A percentile compares a stretch with the other conserved stretches of the same genome.
phyloP scores from a whole-genome alignment of 2,113 vertebrate species.

The Lepisosteus oculatus region DNA sequence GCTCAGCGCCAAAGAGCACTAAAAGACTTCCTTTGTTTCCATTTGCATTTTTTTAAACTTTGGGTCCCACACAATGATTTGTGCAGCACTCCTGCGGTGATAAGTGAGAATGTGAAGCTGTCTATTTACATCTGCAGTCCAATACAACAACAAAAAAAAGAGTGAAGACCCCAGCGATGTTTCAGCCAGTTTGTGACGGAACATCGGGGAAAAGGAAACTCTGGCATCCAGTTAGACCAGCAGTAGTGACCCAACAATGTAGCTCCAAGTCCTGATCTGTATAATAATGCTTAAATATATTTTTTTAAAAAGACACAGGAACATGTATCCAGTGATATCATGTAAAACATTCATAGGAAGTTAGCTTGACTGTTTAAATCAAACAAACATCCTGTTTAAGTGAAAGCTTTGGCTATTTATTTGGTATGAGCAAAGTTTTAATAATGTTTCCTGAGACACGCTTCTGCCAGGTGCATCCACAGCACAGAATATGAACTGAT shows the following conservation, averaged over 20 bases:
- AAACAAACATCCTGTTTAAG: slow-evolving; percentile 20
- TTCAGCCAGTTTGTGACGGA: too few relatives aligned
- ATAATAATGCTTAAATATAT: slow-evolving; percentile 14
- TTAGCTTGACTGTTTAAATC: slow-evolving; percentile 23
- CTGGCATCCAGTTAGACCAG: too few relatives aligned
- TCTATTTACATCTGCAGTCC: neutral
- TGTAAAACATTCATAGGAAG: slow-evolving; percentile 45
- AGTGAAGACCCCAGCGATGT: too few relatives aligned
- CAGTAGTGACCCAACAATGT: neutral
- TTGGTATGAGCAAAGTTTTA: slow-evolving; percentile 6
- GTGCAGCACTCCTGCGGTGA: neutral
- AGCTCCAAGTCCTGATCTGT: neutral
- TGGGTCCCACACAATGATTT: neutral
- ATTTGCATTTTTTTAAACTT: neutral
- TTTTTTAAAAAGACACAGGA: slow-evolving; percentile 70
- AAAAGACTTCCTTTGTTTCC: neutral
- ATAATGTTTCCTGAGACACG: neutral
- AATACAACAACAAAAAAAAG: too few relatives aligned
- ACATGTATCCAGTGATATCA: slow-evolving; percentile 69
- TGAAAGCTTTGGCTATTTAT: slow-evolving; percentile 13
- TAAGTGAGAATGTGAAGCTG: neutral
- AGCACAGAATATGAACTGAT: too few relatives aligned
- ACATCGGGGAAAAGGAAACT: too few relatives aligned
- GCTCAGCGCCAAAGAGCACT: neutral
- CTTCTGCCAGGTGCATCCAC: too few relatives aligned